Conservation (phyloP, 2,888 invertebrate genomes). For the Aelia acuminata region DNA sequence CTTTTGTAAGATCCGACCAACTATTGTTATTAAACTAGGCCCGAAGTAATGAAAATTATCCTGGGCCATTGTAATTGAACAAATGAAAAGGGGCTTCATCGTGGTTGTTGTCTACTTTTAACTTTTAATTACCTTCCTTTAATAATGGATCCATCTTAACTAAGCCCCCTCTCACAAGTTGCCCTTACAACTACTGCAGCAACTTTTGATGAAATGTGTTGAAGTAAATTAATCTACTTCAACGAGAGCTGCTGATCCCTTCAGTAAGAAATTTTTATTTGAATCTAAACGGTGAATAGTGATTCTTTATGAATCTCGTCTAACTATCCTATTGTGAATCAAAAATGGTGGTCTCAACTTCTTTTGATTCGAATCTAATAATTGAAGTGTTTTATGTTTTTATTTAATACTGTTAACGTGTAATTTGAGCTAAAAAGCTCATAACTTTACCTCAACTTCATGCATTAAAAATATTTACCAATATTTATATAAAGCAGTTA, state of each 20-base stretch:
- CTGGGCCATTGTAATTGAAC: neutral
- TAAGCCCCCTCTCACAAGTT: neutral
- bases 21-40: neutral
- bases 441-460: too few species aligned
- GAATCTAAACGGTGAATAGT: neutral
- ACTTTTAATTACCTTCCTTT: slow-evolving; percentile 24
- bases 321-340: neutral
- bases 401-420: too few species aligned
- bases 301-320: neutral
- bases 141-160: slow-evolving; percentile 20
- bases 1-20: neutral
- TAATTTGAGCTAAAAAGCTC: too few species aligned
- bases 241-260: neutral
- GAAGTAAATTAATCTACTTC: neutral
- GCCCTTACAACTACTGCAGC: neutral
- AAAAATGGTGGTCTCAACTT: neutral
- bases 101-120: slow-evolving; percentile 11
- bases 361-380: neutral
- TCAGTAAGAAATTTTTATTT: neutral
- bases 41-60: neutral
- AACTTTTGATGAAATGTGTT: slow-evolving; percentile 37
- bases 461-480: too few species aligned
- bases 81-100: slow-evolving; percentile 16
- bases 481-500: too few species aligned
- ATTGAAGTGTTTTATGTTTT: neutral